Base-by-base conservation (phyloP, 2,797 vertebrate genomes). In the Clarias fuscus region DNA sequence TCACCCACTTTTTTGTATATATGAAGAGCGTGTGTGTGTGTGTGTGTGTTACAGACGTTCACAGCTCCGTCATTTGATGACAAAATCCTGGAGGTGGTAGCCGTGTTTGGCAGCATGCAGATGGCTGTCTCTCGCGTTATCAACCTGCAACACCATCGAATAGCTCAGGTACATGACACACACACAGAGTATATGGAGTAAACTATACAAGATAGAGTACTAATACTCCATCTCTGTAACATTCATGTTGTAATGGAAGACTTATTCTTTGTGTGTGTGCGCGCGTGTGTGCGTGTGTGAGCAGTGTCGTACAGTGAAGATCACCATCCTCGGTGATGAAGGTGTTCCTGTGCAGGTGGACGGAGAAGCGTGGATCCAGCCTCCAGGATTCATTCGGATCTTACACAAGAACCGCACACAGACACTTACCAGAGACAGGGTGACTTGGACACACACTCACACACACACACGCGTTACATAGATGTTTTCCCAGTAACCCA, bases 291-390 rank as follows among this genome's bases (percentile, higher is more conserved):
- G 5, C 72, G 56, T 81, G 27, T 80, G 5, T 83, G n/a, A 37
- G 37, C 93, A 99, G 98, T 99, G 98, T 86, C 97, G 98, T 13
- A 97, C 95, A 0, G 98, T 99, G 89, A 98, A 97, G 95, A 99
- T 99, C 89, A 98, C 97, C 87, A 97, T 99, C 91, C 94, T 99
- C 53, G 98, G 98, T 1, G 98, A 98, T 22, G 98, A 99, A 86
- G 97, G 98, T 0, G 97, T 99, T n/a, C 98, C 98, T 0, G 98
- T 99, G 62, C 98, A 99, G 94, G 98, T 99, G 91, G 98, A 99
- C 0, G 98, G 98, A 30, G 98, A 99, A 90, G 98, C 98, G 10
- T 99, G 98, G 98, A 92, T 99, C 82, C 98, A 99, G 87, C 97
- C 97, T 4, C 98, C 98, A 0, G 98, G 98, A 8, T 99, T 97